Percentiles rank a stretch among this genome's conserved stretches.
phyloP scores from a whole-genome alignment of 2,797 vertebrate species.

The Enteromius thamalakanensis region DNA sequence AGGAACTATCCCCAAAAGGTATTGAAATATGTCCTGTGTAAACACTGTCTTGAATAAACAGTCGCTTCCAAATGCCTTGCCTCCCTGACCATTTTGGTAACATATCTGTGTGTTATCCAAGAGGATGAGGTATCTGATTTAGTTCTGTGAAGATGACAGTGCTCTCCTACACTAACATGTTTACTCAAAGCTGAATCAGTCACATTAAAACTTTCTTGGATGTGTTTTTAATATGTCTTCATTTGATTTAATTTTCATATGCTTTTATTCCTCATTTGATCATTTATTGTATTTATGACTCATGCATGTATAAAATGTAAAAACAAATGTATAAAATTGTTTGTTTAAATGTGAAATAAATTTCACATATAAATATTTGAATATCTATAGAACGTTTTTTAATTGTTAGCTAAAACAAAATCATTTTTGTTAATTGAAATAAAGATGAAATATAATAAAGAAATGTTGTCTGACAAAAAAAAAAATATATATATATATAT shows the following conservation, averaged over 20 bases:
- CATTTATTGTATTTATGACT: neutral
- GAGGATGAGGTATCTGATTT: conserved; percentile 61
- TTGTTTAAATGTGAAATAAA: neutral
- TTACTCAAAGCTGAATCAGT: neutral
- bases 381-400: neutral
- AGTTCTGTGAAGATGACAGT: conserved; percentile 7
- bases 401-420: neutral
- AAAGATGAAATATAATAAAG: neutral
- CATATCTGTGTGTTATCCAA: conserved; percentile 76
- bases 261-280: neutral
- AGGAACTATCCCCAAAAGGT: conserved; percentile 68
- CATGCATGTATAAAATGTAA: neutral
- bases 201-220: neutral
- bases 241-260: neutral
- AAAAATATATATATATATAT: too few species aligned
- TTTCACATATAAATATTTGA: neutral
- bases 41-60: conserved; percentile 66
- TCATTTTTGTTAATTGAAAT: neutral
- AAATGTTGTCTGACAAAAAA: too few species aligned
- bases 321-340: neutral
- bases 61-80: conserved; percentile 57
- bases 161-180: neutral
- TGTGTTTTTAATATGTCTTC: neutral
- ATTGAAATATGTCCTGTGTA: conserved; percentile 74
- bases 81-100: conserved; percentile 76